Evolutionary conservation across 2,797 vertebrate genomes (phyloP).

Genomic region (Clarias pachynema): DNA sequence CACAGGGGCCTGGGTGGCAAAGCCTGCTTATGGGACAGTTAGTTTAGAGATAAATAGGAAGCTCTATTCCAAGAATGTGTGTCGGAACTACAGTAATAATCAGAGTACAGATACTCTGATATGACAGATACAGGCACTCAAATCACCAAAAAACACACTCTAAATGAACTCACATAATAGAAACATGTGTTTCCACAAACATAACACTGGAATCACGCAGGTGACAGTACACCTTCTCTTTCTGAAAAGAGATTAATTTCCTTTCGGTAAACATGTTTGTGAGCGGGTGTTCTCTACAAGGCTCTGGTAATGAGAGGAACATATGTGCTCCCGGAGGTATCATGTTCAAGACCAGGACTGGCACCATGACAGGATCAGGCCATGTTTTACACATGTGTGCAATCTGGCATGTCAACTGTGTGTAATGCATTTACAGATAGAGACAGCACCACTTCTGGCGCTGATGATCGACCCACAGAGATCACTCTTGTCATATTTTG

Average conservation of each 20-base stretch:
- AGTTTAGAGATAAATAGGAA: slow-evolving; percentile 34
- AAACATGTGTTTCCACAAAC: slow-evolving; percentile 1
- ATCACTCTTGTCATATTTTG: neutral
- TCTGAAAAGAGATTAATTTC: slow-evolving; percentile 9
- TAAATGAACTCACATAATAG: neutral
- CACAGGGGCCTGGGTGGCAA: slow-evolving; percentile 21
- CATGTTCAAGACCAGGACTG: slow-evolving; percentile 33
- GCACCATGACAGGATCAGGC: slow-evolving; percentile 17
- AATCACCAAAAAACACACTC: neutral
- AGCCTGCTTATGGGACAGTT: slow-evolving; percentile 31
- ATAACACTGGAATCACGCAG: neutral
- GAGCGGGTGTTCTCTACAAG: slow-evolving; percentile 10
- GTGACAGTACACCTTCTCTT: slow-evolving; percentile 17
- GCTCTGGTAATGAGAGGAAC: slow-evolving; percentile 31
- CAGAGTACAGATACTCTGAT: neutral
- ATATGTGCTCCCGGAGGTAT: slow-evolving; percentile 25
- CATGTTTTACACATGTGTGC: slow-evolving; percentile 36
- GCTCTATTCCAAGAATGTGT: slow-evolving; percentile 14
- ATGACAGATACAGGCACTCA: neutral
- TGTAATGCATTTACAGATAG: neutral
- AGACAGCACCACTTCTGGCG: neutral
- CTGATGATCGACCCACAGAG: neutral
- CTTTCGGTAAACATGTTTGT: slow-evolving; percentile 15
- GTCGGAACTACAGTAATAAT: neutral
- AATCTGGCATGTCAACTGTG: slow-evolving; percentile 26